Evolutionary conservation across 2,797 vertebrate species (phyloP).

Genomic region (Melanotaenia pygmaea): DNA sequence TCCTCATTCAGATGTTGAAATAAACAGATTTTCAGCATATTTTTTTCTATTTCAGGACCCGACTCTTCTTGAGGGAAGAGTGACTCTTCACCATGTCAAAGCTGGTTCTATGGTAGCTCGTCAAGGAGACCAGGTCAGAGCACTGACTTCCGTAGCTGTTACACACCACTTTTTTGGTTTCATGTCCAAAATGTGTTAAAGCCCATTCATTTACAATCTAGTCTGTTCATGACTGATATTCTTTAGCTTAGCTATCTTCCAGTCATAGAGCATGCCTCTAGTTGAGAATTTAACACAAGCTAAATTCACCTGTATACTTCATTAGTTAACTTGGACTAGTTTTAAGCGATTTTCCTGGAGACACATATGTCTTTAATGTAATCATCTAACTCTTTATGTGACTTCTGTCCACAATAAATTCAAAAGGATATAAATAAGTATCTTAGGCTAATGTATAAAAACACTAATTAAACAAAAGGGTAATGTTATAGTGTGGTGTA

Average conservation of each 20-base stretch:
- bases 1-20: neutral
- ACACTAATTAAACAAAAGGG: neutral
- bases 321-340: no score
- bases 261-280: neutral
- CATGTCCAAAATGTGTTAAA: neutral
- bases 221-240: neutral
- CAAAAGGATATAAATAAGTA: no score
- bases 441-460: no score
- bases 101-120: slow-evolving; percentile 91
- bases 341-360: no score
- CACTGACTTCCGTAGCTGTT: neutral
- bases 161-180: neutral
- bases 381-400: no score
- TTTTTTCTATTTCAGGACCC: slow-evolving; percentile 81
- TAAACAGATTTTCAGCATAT: neutral
- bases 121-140: slow-evolving; percentile 95
- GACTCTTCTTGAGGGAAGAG: slow-evolving; percentile 87
- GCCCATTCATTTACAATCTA: neutral
- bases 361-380: no score
- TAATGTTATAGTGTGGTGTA: neutral
- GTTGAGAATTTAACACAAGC: no score
- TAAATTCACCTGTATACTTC: no score
- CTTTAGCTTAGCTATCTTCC: neutral
- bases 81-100: slow-evolving; percentile 92
- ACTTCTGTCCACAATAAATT: no score